Evolutionary conservation across 2,888 invertebrate genomes (phyloP).

Genomic region (Caenorhabditis drosophilae): DNA sequence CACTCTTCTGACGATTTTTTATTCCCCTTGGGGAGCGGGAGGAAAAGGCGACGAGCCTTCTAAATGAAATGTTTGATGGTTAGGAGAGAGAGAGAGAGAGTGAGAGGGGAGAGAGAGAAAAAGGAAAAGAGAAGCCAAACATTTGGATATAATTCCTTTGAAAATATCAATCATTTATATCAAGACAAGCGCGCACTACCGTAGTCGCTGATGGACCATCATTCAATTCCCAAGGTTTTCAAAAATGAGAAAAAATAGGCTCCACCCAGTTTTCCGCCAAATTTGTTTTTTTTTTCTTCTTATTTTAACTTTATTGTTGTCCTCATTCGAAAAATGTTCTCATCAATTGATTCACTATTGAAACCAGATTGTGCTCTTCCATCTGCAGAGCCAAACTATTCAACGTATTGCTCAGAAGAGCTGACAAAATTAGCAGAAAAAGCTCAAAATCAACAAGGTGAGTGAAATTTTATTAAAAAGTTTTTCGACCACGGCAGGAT

Average conservation of each 20-base stretch:
- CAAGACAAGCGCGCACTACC: slow-evolving; percentile 9
- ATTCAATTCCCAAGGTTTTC: slow-evolving; percentile 9
- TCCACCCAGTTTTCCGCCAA: slow-evolving; percentile 10
- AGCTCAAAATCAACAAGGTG: slow-evolving; percentile 6
- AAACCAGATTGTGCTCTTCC: slow-evolving; percentile 5
- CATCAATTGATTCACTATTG: slow-evolving; percentile 32
- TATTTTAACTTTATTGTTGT: too few species aligned
- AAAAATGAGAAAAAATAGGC: slow-evolving; percentile 1
- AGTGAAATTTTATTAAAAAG: too few species aligned
- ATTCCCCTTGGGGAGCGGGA: too few species aligned
- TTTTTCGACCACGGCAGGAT: slow-evolving; percentile 59
- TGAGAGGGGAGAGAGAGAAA: too few species aligned
- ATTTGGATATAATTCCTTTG: slow-evolving; percentile 39
- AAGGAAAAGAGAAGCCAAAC: too few species aligned
- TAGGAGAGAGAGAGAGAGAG: too few species aligned
- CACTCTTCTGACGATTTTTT: too few species aligned
- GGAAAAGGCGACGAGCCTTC: too few species aligned
- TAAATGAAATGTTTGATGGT: too few species aligned
- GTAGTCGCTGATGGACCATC: slow-evolving; percentile 36
- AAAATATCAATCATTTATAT: slow-evolving; percentile 38
- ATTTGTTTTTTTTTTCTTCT: too few species aligned
- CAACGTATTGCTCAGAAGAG: slow-evolving; percentile 28
- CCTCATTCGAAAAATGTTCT: slow-evolving; percentile 34
- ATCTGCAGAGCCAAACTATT: slow-evolving; percentile 10
- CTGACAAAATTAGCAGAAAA: slow-evolving; percentile 22